A percentile compares a stretch with the other conserved stretches of the same genome.
phyloP scores from a whole-genome alignment of 1,140 invertebrate species.

The Drosophila subpulchrella region DNA sequence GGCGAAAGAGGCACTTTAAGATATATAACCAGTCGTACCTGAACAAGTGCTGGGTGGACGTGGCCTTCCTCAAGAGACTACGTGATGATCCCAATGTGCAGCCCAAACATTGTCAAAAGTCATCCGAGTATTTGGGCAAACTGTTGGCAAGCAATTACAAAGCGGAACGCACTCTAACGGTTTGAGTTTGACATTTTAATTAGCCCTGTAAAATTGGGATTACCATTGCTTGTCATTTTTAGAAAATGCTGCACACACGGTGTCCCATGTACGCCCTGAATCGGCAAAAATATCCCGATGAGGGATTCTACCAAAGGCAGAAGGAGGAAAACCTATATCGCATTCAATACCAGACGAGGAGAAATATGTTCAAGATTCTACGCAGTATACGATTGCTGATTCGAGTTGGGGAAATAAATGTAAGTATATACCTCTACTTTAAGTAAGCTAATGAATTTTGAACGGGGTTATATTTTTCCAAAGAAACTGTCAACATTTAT shows the following conservation, averaged over 20 bases:
- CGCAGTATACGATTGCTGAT: slow-evolving; percentile 49
- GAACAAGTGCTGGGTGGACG: slow-evolving; percentile 62
- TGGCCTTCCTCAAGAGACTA: slow-evolving; percentile 58
- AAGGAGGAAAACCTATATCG: slow-evolving; percentile 59
- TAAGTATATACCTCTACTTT: not conserved
- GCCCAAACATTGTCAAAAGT: slow-evolving; percentile 31
- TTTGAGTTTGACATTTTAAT: not conserved
- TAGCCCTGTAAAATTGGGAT: not conserved
- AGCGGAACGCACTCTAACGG: slow-evolving; percentile 40
- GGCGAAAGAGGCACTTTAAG: slow-evolving; percentile 56
- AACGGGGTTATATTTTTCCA: not conserved
- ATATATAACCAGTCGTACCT: slow-evolving; percentile 74
- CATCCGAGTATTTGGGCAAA: slow-evolving; percentile 29
- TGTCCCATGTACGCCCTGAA: slow-evolving; percentile 60
- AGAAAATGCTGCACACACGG: slow-evolving; percentile 83
- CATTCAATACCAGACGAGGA: slow-evolving; percentile 73
- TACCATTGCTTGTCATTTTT: not conserved
- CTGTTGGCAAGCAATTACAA: slow-evolving; percentile 51
- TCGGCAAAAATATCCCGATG: slow-evolving; percentile 37
- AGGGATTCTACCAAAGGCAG: slow-evolving; percentile 28
- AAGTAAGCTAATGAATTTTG: no score
- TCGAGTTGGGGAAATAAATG: slow-evolving; percentile 22
- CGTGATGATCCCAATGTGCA: slow-evolving; percentile 51
- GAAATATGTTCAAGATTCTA: slow-evolving; percentile 71
- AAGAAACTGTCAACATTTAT: slow-evolving; percentile 63